Conservation (phyloP, 2,113 vertebrate genomes). For the Enhydra lutris region DNA sequence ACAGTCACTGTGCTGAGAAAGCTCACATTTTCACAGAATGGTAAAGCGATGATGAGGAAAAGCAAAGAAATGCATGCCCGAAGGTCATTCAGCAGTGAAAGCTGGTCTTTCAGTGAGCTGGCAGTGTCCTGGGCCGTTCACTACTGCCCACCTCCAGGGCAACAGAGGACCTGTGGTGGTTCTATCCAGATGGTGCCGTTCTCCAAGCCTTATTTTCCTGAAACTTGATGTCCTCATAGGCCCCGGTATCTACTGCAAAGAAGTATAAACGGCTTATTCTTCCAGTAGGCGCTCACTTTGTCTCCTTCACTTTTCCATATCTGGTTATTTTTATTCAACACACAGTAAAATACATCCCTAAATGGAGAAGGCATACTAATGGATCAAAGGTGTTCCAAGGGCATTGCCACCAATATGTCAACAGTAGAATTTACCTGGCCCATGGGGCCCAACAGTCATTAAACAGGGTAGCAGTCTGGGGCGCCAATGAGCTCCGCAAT, state of each 20-base stretch:
- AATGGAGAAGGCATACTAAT: conserved; percentile 31
- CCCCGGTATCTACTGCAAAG: not conserved
- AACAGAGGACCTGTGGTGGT: not conserved
- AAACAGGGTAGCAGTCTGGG: conserved; percentile 39
- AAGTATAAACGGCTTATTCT: conserved; percentile 42
- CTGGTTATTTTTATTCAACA: conserved; percentile 68
- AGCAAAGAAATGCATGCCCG: not conserved
- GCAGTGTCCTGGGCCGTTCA: not conserved
- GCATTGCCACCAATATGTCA: conserved; percentile 64
- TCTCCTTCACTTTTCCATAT: conserved; percentile 33
- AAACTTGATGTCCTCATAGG: not conserved
- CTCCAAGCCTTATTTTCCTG: not conserved
- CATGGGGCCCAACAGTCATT: conserved; percentile 40
- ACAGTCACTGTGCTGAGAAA: not conserved
- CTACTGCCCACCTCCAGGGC: not conserved
- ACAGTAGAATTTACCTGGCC: conserved; percentile 64
- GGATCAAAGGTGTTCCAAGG: conserved; percentile 56
- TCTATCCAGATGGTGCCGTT: not conserved
- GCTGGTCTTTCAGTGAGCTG: not conserved
- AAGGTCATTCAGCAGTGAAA: not conserved
- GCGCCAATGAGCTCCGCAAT: not conserved
- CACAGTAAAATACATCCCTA: conserved; percentile 54
- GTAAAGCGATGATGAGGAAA: conserved; percentile 23
- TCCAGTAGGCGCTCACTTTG: conserved; percentile 10
- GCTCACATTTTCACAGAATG: conserved; percentile 4